Conservation (phyloP, 35 echinoderm and acorn worm genomes). For the Lytechinus variegatus region DNA sequence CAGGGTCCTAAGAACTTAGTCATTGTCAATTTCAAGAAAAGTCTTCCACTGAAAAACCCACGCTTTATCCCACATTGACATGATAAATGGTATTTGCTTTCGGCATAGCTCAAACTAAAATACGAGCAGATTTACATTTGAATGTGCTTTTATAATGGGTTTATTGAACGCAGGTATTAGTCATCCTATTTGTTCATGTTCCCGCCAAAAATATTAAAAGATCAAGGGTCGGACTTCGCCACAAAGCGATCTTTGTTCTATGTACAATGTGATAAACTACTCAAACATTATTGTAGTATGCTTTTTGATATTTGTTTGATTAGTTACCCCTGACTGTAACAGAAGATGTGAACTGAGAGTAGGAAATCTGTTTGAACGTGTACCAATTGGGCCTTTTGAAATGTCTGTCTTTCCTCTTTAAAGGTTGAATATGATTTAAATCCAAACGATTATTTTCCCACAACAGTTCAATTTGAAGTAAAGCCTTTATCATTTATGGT, state of each 20-base stretch:
- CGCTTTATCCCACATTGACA: neutral
- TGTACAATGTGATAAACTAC: neutral
- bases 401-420: neutral
- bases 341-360: neutral
- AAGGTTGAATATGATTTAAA: neutral
- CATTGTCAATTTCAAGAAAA: neutral
- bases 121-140: neutral
- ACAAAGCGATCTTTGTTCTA: neutral
- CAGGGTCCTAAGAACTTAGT: neutral
- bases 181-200: conserved; percentile 13
- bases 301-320: neutral
- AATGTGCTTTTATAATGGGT: neutral
- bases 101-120: neutral
- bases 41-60: neutral
- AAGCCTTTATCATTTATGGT: too few relatives aligned
- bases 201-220: neutral
- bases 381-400: neutral
- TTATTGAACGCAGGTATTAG: neutral
- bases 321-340: neutral
- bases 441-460: too few relatives aligned
- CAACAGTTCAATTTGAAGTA: too few relatives aligned
- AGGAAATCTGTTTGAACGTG: neutral
- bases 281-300: neutral
- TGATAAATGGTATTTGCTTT: neutral
- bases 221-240: neutral